Evolutionary conservation across 2,113 vertebrate genomes (phyloP), one percentile per base, ranked within the genome.

Genomic region (Uria lomvia): DNA sequence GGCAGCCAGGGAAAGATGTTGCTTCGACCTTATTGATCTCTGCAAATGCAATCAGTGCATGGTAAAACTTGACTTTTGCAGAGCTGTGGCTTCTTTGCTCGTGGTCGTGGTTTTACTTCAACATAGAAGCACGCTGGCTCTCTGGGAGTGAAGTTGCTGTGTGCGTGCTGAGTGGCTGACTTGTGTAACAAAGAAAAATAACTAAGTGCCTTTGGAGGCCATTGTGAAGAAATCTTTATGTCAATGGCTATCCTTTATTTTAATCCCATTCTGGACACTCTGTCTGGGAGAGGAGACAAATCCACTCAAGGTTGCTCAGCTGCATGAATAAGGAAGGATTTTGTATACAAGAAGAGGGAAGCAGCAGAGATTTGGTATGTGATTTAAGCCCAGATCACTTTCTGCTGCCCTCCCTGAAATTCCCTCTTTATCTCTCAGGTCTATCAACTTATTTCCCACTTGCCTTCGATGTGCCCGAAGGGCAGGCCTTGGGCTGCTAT

Each of bases 21-120:
- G 34, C 52, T 50, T 29, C n/a, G 49, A 56, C 34, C 14, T 66
- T 17, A 22, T 7, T 27, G 38, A 82, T 66, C 36, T 56, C 26
- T 62, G 40, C 4, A 1, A 27, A 50, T 13, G 45, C 49, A 42
- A 14, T n/a, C 68, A 56, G 30, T 0, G 1, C 1, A 1, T 43
- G n/a, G 11, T 36, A 77, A 29, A 89, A 52, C 22, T 17, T 38
- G 23, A 9, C 40, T 34, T 75, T n/a, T 62, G 49, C n/a, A 1
- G 12, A 56, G 29, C 36, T 56, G 42, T 49, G 23, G 16, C 19
- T 73, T 53, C 43, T 76, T 58, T 66, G 15, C 71, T 78, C 5
- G 1, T 4, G 3, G 10, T 49, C 32, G 2, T 26, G 50, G 38
- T 59, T 80, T 86, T 17, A 7, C 22, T 49, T 91, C 1, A 3